These are phyloP conservation scores for Zapornia atra DNA, from an alignment of 2,113 vertebrate species.

Conservation along the genomic window DNA sequence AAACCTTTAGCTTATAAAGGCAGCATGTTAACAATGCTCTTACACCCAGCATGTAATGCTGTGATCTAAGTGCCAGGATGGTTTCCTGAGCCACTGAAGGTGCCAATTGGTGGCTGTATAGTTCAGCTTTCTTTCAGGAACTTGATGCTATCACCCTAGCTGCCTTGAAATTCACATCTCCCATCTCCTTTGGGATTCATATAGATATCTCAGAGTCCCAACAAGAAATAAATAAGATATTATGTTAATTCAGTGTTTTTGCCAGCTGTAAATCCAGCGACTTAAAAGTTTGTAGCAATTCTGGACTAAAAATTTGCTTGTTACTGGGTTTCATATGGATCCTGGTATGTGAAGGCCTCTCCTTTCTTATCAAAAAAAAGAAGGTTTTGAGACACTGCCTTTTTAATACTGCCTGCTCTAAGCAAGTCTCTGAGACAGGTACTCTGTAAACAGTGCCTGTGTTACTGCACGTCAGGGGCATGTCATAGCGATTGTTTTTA, in stretches of 20 bases:
- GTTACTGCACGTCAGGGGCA: not conserved
- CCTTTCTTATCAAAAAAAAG: not conserved
- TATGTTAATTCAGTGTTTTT: not conserved
- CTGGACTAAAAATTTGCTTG: not conserved
- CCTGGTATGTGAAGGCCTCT: not conserved
- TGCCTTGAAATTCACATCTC: not conserved
- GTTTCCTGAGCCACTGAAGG: not conserved
- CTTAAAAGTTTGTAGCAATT: not conserved
- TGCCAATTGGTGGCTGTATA: not conserved
- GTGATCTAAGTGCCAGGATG: not conserved
- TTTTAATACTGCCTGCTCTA: not conserved
- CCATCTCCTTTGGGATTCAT: not conserved
- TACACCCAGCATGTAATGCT: accelerated
- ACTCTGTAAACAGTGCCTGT: not conserved
- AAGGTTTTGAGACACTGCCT: not conserved
- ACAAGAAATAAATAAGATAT: not conserved
- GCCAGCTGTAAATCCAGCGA: not conserved
- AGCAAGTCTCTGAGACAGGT: not conserved
- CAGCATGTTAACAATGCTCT: not conserved
- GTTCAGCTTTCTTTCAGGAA: not conserved
- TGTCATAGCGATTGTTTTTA: not conserved
- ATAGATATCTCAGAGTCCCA: not conserved
- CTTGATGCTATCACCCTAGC: not conserved
- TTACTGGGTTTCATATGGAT: not conserved
- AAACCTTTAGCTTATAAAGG: not conserved